These are phyloP conservation scores for Tadarida brasiliensis DNA, from an alignment of 2,797 vertebrate species.

Conservation along the genomic window DNA sequence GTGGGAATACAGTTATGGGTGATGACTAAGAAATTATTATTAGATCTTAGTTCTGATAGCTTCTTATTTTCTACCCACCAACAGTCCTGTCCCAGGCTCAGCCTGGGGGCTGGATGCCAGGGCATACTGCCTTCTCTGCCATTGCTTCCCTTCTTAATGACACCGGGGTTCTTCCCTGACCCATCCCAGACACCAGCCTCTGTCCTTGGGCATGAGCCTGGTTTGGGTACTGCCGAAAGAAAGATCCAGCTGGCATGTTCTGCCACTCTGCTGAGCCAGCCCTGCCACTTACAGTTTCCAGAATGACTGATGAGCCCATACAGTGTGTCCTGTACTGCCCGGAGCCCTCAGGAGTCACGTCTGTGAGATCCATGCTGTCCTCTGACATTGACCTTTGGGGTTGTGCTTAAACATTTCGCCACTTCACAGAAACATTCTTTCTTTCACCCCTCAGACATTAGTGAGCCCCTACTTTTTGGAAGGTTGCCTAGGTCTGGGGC, in stretches of 20 bases:
- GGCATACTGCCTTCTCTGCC: neutral
- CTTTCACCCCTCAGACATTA: neutral
- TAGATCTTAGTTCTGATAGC: neutral
- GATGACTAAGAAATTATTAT: neutral
- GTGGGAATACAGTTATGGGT: neutral
- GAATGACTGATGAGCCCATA: neutral
- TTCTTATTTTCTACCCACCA: neutral
- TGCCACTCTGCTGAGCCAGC: neutral
- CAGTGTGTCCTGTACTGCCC: neutral
- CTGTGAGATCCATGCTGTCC: neutral
- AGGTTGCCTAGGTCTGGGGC: neutral
- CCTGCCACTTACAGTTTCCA: neutral
- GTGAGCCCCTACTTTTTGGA: neutral
- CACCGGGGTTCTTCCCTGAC: neutral
- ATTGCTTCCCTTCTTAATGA: neutral
- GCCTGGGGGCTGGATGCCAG: neutral
- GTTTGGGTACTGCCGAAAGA: neutral
- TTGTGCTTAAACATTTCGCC: neutral
- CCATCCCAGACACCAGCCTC: neutral
- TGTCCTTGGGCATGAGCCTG: neutral
- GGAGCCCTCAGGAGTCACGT: neutral
- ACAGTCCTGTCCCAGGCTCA: neutral
- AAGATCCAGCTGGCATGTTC: neutral
- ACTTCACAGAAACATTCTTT: neutral
- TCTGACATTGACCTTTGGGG: neutral